Evolutionary conservation across 2,888 invertebrate species (phyloP), one percentile per base, ranked within the genome.

Genomic region (Tromatobia lineatoria): DNA sequence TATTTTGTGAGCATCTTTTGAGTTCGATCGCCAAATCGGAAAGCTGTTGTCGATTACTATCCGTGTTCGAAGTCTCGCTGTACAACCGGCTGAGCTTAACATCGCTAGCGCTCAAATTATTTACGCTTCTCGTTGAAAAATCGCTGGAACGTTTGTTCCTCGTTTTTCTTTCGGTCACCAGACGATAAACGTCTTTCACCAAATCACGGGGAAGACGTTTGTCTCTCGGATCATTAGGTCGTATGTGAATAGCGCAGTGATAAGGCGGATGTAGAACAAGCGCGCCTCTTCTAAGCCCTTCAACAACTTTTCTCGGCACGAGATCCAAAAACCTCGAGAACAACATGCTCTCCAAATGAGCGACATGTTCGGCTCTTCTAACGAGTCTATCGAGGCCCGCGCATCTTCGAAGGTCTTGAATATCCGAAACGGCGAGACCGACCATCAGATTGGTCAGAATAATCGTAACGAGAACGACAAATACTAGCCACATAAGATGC

Each of bases 351-450:
- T 98, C 98, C 10, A 98, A 94, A 85, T 97, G 96, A 0, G 97
- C 97, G 0, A 98, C 97, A 52, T 98, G 93, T 89, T 97, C 97
- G 0, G 97, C 97, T 93, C 97, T 97, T 0, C 98, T 95, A 20
- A 97, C 97, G 73, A 98, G 92, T 8, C 98, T 94, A 90, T 98
- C 97, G 34, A 98, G 93, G 0, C 97, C 97, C 0, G 98, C 97
- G 74, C 97, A 96, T 89, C 96, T 96, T 94, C 97, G 97, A 76
- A 97, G 93, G n/a, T 97, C 97, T 94, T 96, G 95, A 83, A 97
- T 97, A 93, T 98, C 98, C 87, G 97, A 97, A 1, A 98, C 98
- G 7, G 98, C 98, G 82, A 98, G 94, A 88, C 98, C 98, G 47
- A 98, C 97, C 94, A 98, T 95, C 52, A 98, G 93, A 94, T 98